Percentiles rank a stretch among this genome's conserved stretches.
Evolutionary conservation across 2,797 vertebrate genomes (phyloP).

Genomic region (Nasua narica): DNA sequence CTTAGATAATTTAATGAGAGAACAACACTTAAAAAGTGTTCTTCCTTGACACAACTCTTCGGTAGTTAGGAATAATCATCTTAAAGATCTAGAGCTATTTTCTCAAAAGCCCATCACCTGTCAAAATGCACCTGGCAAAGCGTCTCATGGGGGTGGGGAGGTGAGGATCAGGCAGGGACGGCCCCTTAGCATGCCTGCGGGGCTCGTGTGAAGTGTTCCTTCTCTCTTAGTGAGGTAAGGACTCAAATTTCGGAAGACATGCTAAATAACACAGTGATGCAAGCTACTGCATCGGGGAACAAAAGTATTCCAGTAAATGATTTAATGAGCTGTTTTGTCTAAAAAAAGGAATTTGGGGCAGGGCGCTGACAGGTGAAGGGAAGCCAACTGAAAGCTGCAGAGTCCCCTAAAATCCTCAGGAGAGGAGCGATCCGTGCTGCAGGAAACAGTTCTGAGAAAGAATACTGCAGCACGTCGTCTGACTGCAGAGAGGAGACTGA

Average conservation of each 20-base stretch:
- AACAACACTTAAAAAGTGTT: neutral
- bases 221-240: neutral
- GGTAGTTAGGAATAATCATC: neutral
- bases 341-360: neutral
- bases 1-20: conserved; percentile 7
- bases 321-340: neutral
- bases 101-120: neutral
- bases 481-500: neutral
- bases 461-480: rapidly evolving
- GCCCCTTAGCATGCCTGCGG: neutral
- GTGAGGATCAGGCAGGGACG: neutral
- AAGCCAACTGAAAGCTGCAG: neutral
- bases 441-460: neutral
- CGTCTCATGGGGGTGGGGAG: neutral
- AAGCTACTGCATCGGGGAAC: neutral
- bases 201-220: neutral
- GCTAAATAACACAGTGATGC: neutral
- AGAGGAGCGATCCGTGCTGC: neutral
- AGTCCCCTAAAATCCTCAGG: neutral
- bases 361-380: neutral
- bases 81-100: conserved; percentile 7
- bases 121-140: neutral
- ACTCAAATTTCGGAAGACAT: neutral
- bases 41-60: neutral
- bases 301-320: neutral